A percentile compares a stretch with the other conserved stretches of the same genome.
Conservation (phyloP, 2,113 vertebrate species). For the Mola mola region DNA sequence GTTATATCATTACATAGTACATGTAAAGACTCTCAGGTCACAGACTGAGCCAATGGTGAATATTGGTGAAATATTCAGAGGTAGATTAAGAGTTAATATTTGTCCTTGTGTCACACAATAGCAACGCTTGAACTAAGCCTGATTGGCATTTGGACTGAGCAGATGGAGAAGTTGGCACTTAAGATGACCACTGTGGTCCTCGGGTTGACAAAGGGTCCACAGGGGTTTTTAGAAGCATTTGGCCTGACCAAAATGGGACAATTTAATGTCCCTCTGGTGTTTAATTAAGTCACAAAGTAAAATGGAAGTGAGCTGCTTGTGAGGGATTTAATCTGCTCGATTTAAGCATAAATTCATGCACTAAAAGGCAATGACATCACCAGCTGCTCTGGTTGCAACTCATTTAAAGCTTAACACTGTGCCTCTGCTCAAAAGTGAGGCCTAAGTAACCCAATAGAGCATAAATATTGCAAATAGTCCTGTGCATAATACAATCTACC, state of each 20-base stretch:
- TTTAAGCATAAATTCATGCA: background rate
- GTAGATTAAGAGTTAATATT: background rate
- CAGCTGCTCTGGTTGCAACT: conserved; percentile 2
- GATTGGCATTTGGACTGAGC: background rate
- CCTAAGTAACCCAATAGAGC: too few species aligned
- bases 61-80: background rate
- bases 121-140: background rate
- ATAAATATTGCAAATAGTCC: too few species aligned
- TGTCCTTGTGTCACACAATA: background rate
- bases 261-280: background rate
- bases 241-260: background rate
- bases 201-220: background rate
- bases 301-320: background rate
- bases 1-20: too few species aligned
- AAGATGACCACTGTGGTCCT: background rate
- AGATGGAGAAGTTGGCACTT: background rate
- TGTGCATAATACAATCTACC: too few species aligned
- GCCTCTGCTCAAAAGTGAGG: background rate
- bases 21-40: too few species aligned
- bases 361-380: background rate
- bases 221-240: background rate
- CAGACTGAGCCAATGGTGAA: background rate
- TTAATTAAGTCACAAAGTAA: background rate
- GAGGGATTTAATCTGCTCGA: conserved; percentile 4
- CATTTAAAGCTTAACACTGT: background rate